Evolutionary conservation across 2,113 vertebrate species (phyloP).

Genomic region (Rissa tridactyla): DNA sequence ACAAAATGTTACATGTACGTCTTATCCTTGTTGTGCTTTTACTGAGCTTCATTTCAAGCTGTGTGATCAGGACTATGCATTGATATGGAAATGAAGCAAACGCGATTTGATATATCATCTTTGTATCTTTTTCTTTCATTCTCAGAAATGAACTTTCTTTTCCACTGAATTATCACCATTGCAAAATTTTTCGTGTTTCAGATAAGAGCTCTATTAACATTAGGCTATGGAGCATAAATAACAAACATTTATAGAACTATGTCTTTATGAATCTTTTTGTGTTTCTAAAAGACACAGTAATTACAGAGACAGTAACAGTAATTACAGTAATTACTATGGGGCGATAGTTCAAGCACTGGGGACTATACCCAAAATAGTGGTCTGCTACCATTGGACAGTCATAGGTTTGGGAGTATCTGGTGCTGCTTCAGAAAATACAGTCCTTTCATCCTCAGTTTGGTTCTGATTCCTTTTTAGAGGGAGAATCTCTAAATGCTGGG

Average conservation of each 20-base stretch:
- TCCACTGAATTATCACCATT: not conserved
- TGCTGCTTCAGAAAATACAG: not conserved
- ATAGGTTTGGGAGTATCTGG: not conserved
- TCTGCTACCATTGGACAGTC: not conserved
- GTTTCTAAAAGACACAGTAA: not conserved
- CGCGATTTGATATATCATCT: not conserved
- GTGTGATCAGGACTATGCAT: not conserved
- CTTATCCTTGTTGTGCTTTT: not conserved
- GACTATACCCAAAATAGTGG: not conserved
- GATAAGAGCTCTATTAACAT: not conserved
- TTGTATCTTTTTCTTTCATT: not conserved
- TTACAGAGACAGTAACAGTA: not conserved
- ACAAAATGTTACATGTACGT: not conserved
- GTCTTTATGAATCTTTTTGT: not conserved
- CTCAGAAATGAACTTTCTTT: not conserved
- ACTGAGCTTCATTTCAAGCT: not conserved
- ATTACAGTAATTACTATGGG: no score
- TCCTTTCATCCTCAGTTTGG: not conserved
- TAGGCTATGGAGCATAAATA: not conserved
- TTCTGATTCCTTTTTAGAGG: not conserved
- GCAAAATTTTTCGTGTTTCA: not conserved
- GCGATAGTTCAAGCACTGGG: not conserved
- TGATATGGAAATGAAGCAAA: not conserved
- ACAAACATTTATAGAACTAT: not conserved
- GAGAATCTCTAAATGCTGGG: fast-evolving